These are phyloP conservation scores for Spatula versicolor DNA, from an alignment of 2,797 vertebrate genomes.

Conservation along the genomic window DNA sequence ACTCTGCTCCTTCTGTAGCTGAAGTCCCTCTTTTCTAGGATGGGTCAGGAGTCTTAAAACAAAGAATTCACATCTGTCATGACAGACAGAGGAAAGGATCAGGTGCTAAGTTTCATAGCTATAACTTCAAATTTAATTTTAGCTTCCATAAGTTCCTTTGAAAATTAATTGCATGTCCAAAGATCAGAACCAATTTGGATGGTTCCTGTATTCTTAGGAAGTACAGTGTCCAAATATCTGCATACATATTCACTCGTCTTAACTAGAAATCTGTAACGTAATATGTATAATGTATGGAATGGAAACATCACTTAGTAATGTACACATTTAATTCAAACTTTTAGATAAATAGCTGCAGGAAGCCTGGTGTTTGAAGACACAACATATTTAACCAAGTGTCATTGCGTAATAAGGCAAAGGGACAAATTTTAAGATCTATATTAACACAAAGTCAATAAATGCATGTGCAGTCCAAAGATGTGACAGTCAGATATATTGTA, in stretches of 20 bases:
- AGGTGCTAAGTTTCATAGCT: neutral
- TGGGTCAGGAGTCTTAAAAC: neutral
- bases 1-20: neutral
- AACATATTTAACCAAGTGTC: conserved; percentile 55
- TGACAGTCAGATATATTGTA: conserved; percentile 81
- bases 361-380: conserved; percentile 23
- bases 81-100: neutral
- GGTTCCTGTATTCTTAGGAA: neutral
- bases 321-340: neutral
- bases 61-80: neutral
- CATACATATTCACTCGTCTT: neutral
- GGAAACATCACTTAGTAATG: neutral
- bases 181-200: neutral
- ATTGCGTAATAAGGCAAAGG: conserved; percentile 63
- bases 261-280: neutral
- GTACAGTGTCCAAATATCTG: neutral
- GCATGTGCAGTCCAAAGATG: conserved; percentile 69
- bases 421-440: conserved; percentile 63
- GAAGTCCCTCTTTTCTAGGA: neutral
- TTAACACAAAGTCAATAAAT: conserved; percentile 78
- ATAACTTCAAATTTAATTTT: neutral
- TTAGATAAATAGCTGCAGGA: conserved; percentile 8
- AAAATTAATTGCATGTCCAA: neutral
- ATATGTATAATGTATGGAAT: neutral
- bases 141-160: neutral